phyloP scores from a whole-genome alignment of 2,888 invertebrate genomes.

The Drosophila anomalata region DNA sequence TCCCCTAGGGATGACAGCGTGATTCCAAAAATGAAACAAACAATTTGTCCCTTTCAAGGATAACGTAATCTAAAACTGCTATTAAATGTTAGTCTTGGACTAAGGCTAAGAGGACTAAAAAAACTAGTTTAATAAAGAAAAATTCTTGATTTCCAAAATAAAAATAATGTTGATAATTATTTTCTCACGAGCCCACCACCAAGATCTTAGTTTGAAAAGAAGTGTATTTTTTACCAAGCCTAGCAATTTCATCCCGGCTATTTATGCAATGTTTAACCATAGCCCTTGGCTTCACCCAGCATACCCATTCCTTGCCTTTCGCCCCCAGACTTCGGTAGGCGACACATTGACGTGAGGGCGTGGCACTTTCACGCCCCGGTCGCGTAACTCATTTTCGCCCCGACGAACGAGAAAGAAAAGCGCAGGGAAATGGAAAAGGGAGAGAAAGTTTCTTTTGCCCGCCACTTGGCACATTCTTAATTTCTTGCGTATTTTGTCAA shows the following conservation, averaged over 20 bases:
- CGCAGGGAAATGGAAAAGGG: conserved; percentile 53
- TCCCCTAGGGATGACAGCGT: conserved; percentile 45
- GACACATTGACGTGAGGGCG: conserved; percentile 44
- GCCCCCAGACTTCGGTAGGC: conserved; percentile 5
- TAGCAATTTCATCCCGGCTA: conserved; percentile 55
- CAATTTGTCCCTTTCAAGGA: neutral
- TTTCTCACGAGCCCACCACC: conserved; percentile 22
- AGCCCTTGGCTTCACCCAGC: conserved; percentile 53
- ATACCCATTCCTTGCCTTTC: neutral
- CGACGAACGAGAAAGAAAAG: conserved; percentile 55
- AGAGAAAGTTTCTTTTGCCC: conserved; percentile 77
- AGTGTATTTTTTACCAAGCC: conserved; percentile 39
- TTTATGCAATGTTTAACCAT: conserved; percentile 78
- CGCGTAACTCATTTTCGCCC: conserved; percentile 74
- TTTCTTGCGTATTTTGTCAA: conserved; percentile 80
- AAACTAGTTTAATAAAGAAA: too few relatives aligned
- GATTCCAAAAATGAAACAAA: neutral
- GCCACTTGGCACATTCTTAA: conserved; percentile 79
- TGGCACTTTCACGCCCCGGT: conserved; percentile 71
- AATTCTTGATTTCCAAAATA: too few relatives aligned
- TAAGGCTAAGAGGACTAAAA: too few relatives aligned
- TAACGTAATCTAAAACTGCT: too few relatives aligned
- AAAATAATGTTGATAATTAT: neutral
- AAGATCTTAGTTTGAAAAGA: conserved; percentile 5
- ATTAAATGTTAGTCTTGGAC: too few relatives aligned